These are phyloP conservation scores for Monochamus alternatus DNA, from an alignment of 2,888 invertebrate genomes.

Conservation along the genomic window DNA sequence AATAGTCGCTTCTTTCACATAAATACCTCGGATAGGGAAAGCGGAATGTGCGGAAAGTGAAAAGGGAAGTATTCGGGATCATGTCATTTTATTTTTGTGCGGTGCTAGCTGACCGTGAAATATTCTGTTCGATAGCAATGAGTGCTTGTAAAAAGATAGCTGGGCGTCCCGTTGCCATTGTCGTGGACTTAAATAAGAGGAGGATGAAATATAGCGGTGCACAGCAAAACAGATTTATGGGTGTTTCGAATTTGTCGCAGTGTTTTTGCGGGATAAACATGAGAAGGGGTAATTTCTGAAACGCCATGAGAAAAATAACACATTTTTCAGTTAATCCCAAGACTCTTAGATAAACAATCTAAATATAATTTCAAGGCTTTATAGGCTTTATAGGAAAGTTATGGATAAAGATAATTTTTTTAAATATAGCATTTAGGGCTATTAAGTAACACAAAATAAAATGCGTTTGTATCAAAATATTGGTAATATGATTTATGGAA, in stretches of 20 bases:
- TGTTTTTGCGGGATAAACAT: neutral
- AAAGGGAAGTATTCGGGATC: constrained; percentile 13
- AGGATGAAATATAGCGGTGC: neutral
- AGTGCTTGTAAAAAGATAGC: constrained; percentile 1
- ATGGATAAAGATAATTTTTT: too few species aligned
- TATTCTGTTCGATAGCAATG: neutral
- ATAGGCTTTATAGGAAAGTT: too few species aligned
- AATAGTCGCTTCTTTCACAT: constrained; percentile 22
- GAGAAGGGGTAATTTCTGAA: too few species aligned
- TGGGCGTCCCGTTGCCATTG: neutral
- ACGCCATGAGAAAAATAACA: too few species aligned
- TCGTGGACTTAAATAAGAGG: neutral
- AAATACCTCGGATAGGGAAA: constrained; percentile 19
- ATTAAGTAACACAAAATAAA: too few species aligned
- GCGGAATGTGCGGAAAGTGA: constrained; percentile 11
- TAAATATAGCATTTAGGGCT: too few species aligned
- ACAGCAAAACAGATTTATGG: neutral
- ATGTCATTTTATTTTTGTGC: constrained; percentile 19
- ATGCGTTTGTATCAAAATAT: too few species aligned
- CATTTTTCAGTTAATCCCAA: too few species aligned
- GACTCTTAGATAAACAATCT: too few species aligned
- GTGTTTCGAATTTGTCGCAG: constrained; percentile 1
- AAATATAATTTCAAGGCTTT: too few species aligned
- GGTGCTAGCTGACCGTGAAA: constrained; percentile 6
- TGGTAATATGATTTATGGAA: too few species aligned